Evolutionary conservation across 92 coral and sea anemone genomes (phyloP), one percentile per base, ranked within the genome.

Genomic region (Porites lobata): DNA sequence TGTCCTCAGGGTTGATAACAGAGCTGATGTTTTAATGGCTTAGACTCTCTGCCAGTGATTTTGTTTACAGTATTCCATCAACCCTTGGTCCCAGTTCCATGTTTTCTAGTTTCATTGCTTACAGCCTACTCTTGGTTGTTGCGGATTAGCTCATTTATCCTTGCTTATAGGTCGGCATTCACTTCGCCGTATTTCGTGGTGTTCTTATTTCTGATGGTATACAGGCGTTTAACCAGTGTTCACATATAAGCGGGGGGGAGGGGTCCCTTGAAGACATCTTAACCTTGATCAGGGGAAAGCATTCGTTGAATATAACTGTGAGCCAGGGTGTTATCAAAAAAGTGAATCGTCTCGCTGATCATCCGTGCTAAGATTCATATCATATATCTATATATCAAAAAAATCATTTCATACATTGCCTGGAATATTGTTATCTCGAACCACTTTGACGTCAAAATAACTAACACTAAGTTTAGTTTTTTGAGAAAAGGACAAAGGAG

Each of bases 31-130:
- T 32, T 29, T 75, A 43, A 65, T 32, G 75, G 56, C 69, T 75
- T 32, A 75, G 82, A 58, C 64, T 82, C 87, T 77, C 93, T 93
- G 12, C 87, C 90, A 53, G 90, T 86, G 51, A 90, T 92, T 76
- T 71, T 90, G 77, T 92, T 89, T 20, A 80, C 83, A 17, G 85
- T 86, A 71, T 93, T 82, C 93, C 96, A 93, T 91, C 96, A 90
- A 38, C 56, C 87, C 77, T 87, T 86, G 6, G 82, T 76, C 57
- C 88, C 88, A 50, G 77, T 90, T 69, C 54, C 57, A 67, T 52
- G 50, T 73, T 38, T 29, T 29, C 4, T 29, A 29, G 32, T 29
- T 29, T 29, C 32, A 29, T 29, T 29, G 32, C 32, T 29, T 29
- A 29, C 32, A 29, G 47, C 47, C 0, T 4, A 5, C 47, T 29